Base-by-base conservation (phyloP, 2,888 invertebrate species). In the Mesorhabditis spiculigera region DNA sequence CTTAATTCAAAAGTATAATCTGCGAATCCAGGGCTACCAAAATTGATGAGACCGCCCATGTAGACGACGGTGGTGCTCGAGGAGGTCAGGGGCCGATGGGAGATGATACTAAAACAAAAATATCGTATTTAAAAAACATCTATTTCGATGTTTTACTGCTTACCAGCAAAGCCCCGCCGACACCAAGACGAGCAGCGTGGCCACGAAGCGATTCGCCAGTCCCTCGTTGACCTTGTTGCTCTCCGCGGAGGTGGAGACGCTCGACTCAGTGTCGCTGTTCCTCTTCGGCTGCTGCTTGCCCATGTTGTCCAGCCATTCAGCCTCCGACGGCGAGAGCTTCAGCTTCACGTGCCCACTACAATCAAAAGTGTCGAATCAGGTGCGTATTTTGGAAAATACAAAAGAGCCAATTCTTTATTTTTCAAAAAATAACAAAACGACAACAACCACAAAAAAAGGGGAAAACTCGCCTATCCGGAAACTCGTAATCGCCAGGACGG, bases 271-370 rank as follows among this genome's bases (percentile, higher is more conserved):
- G 28, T 28, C 28, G 28, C 28, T 28, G 28, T 28, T 28, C 28
- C 28, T 28, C 28, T 28, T 28, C 28, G 28, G 28, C 28, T 1
- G 28, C 3, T 50, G 58, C 58, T 50, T 50, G 58, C 58, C 58
- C 58, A 28, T 28, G 28, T 28, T 28, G 28, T 50, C 58, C 58
- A 50, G n/a, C n/a, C 8, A 50, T 10, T 50, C 58, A 50, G n/a
- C 10, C 8, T 50, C 58, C n/a, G 58, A 50, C n/a, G 58, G 58
- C 58, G 58, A 50, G n/a, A 50, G 58, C n/a, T 50, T 50, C 58
- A n/a, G 58, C 58, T 50, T 50, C n/a, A 50, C 58, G 58, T 50
- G 58, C 8, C 58, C 58, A n/a, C 58, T 50, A 50, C 28, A 28
- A 50, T 13, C 58, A 50, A 50, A 50, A 3, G n/a, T 50, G 8